Base-by-base conservation (phyloP, 2,113 vertebrate species). In the Xerus inauris region DNA sequence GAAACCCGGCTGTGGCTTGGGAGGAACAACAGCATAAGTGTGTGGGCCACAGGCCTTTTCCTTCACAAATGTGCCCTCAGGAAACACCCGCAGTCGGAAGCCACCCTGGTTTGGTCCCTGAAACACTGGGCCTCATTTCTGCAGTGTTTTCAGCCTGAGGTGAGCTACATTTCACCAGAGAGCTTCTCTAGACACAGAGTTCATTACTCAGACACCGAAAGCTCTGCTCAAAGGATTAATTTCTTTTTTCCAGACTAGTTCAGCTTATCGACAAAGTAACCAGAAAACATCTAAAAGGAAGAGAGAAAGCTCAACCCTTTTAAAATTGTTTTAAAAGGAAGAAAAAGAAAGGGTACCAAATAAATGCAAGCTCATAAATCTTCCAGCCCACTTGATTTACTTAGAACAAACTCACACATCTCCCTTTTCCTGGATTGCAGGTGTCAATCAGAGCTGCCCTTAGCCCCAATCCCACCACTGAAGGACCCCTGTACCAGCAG, bases 381-480 rank as follows among this genome's bases (percentile, higher is more conserved):
- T 71, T 17, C 49, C 69, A 24, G 76, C 11, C 47, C 16, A 45
- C 12, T 38, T 28, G 30, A 30, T 20, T 79, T 49, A 24, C 90
- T 42, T 42, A 40, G 38, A 49, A 65, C 19, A 30, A 13, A 40
- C 45, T 51, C 3, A 38, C 9, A 35, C 12, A 24, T 47, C 13
- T 72, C 91, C 69, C 71, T 32, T 67, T 83, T 89, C 26, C 89
- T 79, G 67, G 32, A 64, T n/a, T 69, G 30, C 40, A 73, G 62
- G 32, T 49, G 24, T 64, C 47, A 47, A 65, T 64, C 47, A 47
- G 72, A 79, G 51, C 42, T 73, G 38, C 38, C 38, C 45, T 40
- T 8, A 38, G 79, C 8, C 5, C 45, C 75, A 69, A 0, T 9
- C 42, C 35, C 45, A 26, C 4, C 0, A 0, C 6, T 6, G 9